Evolutionary conservation across 2,888 invertebrate species (phyloP).

Genomic region (Cyclophora punctaria): DNA sequence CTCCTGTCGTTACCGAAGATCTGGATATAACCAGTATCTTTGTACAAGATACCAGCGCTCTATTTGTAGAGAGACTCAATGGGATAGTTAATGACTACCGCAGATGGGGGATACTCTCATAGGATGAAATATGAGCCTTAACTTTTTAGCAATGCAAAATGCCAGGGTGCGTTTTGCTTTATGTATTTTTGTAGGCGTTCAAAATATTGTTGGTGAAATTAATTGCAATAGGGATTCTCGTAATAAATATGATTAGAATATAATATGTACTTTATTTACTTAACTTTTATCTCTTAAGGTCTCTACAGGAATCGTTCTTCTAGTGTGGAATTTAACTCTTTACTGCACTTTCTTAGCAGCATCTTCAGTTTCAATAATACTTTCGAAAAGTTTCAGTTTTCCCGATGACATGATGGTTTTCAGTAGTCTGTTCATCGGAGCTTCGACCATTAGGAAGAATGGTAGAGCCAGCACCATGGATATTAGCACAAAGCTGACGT

Average conservation of each 20-base stretch:
- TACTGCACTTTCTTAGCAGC: too few species aligned
- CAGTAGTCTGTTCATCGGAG: conserved; percentile 2
- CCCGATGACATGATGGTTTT: conserved; percentile 1
- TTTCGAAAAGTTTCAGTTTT: neutral
- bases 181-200: too few species aligned
- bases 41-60: neutral
- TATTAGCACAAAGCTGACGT: neutral
- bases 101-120: conserved; percentile 19
- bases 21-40: conserved; percentile 3
- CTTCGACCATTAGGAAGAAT: neutral
- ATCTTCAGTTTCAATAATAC: too few species aligned
- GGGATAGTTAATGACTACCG: conserved; percentile 12
- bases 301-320: too few species aligned
- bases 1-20: neutral
- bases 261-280: too few species aligned
- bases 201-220: too few species aligned
- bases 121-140: neutral
- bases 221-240: too few species aligned
- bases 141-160: too few species aligned
- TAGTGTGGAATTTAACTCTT: too few species aligned
- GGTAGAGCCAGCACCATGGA: neutral
- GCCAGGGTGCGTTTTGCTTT: too few species aligned
- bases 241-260: too few species aligned
- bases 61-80: conserved; percentile 7
- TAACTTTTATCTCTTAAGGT: too few species aligned